Conservation (phyloP, 2,113 vertebrate genomes). For the Formicarius rufipectus region DNA sequence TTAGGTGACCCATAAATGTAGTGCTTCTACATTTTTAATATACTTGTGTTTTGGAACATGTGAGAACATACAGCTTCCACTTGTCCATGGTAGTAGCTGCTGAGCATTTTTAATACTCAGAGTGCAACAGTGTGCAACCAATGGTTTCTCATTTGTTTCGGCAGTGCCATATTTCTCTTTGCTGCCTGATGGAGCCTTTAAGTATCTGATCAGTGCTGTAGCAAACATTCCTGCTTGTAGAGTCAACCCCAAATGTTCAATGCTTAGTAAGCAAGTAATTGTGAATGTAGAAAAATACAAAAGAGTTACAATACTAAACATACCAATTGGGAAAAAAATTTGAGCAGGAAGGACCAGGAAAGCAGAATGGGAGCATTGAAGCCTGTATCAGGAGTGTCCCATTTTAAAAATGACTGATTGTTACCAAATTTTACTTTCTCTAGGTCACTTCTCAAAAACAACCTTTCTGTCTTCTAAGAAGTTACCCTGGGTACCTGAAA, state of each 20-base stretch:
- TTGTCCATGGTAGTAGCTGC: background rate
- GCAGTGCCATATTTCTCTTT: background rate
- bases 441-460: background rate
- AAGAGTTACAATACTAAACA: background rate
- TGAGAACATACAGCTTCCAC: background rate
- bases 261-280: background rate
- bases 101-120: background rate
- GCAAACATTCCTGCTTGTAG: background rate
- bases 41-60: background rate
- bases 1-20: background rate
- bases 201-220: background rate
- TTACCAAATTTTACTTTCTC: background rate
- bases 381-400: accelerated
- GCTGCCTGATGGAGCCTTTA: background rate
- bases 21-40: background rate
- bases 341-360: background rate
- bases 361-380: background rate
- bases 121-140: background rate
- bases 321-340: background rate
- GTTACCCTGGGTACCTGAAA: background rate
- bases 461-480: background rate
- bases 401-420: background rate
- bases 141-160: background rate
- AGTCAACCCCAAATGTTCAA: background rate
- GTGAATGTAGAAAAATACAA: background rate